Evolutionary conservation across 1,140 invertebrate species (phyloP).

Genomic region (Neodiprion fabricii): DNA sequence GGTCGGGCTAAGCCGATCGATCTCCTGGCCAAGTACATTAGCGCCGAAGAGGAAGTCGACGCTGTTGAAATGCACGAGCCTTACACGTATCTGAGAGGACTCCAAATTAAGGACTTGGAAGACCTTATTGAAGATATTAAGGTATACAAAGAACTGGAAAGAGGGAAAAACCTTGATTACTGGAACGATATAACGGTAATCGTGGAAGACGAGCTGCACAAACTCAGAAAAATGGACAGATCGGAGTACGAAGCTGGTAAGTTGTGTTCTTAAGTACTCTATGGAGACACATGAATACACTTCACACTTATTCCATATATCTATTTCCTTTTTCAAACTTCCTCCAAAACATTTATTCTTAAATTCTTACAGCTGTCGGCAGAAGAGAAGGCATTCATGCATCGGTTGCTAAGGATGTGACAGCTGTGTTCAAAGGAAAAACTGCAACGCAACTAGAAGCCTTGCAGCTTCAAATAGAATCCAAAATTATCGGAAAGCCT

Average conservation of each 20-base stretch:
- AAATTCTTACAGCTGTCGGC: conserved; percentile 63
- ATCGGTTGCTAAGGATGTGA: conserved; percentile 90
- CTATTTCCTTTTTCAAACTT: neutral
- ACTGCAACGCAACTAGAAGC: conserved; percentile 84
- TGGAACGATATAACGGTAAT: conserved; percentile 98
- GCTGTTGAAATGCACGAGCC: conserved; percentile 98
- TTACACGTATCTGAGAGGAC: conserved; percentile 92
- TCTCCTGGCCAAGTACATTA: conserved; percentile 95
- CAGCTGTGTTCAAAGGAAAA: conserved; percentile 92
- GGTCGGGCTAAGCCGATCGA: conserved; percentile 98
- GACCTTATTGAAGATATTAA: conserved; percentile 98
- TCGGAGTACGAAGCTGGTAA: conserved; percentile 68
- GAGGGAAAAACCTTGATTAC: conserved; percentile 88
- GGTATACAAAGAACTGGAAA: conserved; percentile 86
- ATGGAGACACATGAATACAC: too few species aligned
- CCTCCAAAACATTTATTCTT: conserved; percentile 15
- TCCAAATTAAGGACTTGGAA: conserved; percentile 93
- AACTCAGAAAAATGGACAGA: conserved; percentile 78
- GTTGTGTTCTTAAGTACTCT: conserved; percentile 13
- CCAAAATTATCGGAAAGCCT: conserved; percentile 82
- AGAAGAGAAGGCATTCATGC: conserved; percentile 93
- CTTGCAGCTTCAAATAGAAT: conserved; percentile 86
- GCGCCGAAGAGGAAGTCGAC: conserved; percentile 88
- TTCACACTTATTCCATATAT: too few species aligned
- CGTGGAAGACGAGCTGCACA: conserved; percentile 92